Percentiles rank a stretch among this genome's conserved stretches.
Evolutionary conservation across 2,888 invertebrate species (phyloP).

Genomic region (Drosophila recens): DNA sequence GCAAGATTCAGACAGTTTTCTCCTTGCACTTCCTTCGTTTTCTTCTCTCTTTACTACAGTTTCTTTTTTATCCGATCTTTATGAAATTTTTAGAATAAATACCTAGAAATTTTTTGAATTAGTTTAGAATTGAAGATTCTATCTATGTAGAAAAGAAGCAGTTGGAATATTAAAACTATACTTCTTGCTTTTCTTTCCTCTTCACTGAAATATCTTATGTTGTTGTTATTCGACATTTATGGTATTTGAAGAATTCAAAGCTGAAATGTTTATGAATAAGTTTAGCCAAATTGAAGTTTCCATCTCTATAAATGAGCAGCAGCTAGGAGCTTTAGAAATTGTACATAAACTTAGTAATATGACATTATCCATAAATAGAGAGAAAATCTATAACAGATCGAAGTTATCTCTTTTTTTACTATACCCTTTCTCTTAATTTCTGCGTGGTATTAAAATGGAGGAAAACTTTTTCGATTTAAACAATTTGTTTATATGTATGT

Average conservation of each 20-base stretch:
- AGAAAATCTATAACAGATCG: not conserved
- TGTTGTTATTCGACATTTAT: not conserved
- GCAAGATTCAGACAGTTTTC: too few species aligned
- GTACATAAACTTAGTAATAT: not conserved
- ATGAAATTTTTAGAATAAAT: too few species aligned
- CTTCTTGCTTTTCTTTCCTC: not conserved
- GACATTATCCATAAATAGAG: not conserved
- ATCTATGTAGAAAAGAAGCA: too few species aligned
- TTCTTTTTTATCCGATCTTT: too few species aligned
- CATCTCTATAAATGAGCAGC: not conserved
- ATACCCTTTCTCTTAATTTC: not conserved
- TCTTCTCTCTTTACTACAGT: too few species aligned
- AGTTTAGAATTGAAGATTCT: too few species aligned
- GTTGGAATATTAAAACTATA: too few species aligned
- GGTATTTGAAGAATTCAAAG: not conserved
- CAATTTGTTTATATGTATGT: slow-evolving; percentile 44
- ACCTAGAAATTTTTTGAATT: too few species aligned
- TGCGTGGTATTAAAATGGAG: slow-evolving; percentile 5
- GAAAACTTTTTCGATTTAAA: slow-evolving; percentile 58
- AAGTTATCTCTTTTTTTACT: not conserved
- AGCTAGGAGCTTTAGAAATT: not conserved
- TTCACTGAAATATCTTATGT: not conserved
- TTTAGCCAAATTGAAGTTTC: not conserved
- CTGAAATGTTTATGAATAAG: not conserved
- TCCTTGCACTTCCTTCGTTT: too few species aligned